These are phyloP conservation scores for Nesidiocoris tenuis DNA, from an alignment of 2,888 invertebrate species.

Conservation along the genomic window DNA sequence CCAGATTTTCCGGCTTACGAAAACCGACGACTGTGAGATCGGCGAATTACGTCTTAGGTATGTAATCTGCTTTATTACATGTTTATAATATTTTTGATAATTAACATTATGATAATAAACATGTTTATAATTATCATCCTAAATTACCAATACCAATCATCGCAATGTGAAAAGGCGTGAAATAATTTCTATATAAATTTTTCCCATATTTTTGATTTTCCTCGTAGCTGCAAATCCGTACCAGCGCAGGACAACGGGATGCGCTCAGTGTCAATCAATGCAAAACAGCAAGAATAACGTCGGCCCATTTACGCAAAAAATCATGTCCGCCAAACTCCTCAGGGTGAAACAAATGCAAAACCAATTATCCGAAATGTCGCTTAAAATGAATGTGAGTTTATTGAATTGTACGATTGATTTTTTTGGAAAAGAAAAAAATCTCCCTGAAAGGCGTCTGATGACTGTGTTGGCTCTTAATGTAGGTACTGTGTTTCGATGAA, in stretches of 20 bases:
- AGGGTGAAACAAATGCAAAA: constrained; percentile 75
- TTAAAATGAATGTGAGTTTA: constrained; percentile 67
- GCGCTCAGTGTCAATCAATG: constrained; percentile 33
- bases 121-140: no score
- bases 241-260: constrained; percentile 29
- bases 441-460: neutral
- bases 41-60: constrained; percentile 24
- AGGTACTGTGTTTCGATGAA: neutral
- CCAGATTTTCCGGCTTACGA: constrained; percentile 1
- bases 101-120: no score
- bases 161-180: no score
- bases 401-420: no score
- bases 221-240: constrained; percentile 45
- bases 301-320: constrained; percentile 61
- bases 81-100: no score
- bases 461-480: neutral
- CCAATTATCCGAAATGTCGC: constrained; percentile 75
- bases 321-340: constrained; percentile 74
- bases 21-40: constrained; percentile 15
- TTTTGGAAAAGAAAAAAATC: neutral
- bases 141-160: no score
- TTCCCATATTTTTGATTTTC: no score
- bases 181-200: no score
- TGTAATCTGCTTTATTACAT: no score
- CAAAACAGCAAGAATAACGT: constrained; percentile 49